Conservation (phyloP, 2,888 invertebrate genomes). For the Thymelicus acteon region DNA sequence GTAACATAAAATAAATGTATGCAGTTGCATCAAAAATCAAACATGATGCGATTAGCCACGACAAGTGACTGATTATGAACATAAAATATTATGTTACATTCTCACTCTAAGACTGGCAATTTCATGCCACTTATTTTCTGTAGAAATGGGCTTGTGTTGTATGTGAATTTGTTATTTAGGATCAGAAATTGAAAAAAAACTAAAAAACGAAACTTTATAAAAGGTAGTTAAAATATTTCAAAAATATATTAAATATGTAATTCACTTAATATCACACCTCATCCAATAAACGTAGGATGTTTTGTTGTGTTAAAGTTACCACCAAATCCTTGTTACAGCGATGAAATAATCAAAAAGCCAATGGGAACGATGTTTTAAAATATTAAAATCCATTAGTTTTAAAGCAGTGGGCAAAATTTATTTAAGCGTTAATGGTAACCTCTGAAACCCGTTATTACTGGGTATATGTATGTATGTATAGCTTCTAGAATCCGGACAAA, state of each 20-base stretch:
- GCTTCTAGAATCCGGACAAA: constrained; percentile 18
- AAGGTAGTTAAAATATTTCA: neutral
- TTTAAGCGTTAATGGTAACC: constrained; percentile 62
- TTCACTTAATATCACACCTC: constrained; percentile 4
- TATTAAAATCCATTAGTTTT: constrained; percentile 60
- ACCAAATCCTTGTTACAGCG: constrained; percentile 67
- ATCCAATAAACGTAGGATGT: neutral
- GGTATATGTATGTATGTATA: constrained; percentile 6
- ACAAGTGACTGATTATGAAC: neutral
- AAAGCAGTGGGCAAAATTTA: constrained; percentile 61
- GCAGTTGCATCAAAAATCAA: constrained; percentile 9
- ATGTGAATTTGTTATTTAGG: neutral
- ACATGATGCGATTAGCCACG: constrained; percentile 6
- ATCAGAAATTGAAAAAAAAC: constrained; percentile 24
- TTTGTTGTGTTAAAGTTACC: constrained; percentile 47
- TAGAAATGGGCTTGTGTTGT: constrained; percentile 1
- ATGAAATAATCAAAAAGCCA: constrained; percentile 61
- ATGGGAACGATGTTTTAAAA: constrained; percentile 51
- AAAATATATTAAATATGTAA: constrained; percentile 1
- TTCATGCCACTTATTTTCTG: neutral
- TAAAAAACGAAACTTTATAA: constrained; percentile 21
- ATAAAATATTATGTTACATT: neutral
- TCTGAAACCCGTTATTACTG: constrained; percentile 50
- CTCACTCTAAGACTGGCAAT: neutral
- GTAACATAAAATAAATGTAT: neutral